Evolutionary conservation across 2,888 invertebrate genomes (phyloP), one percentile per base, ranked within the genome.

Genomic region (Callyntrura sp.): DNA sequence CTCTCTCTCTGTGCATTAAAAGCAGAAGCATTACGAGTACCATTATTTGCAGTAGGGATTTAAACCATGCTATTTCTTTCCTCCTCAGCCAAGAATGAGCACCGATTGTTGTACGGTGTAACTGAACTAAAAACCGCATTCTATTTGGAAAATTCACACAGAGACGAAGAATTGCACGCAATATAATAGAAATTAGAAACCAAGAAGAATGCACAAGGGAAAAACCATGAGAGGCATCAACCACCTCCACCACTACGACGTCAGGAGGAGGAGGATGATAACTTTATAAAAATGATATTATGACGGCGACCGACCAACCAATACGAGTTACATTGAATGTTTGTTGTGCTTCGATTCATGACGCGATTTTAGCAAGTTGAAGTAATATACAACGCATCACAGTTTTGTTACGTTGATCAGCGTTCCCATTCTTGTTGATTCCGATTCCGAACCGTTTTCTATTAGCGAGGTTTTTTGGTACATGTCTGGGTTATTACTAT

Each of bases 111-210:
- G n/a, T 0, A 68, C 14, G 20, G 23, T 23, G 57, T 87, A 82
- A 87, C 88, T 88, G 88, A 88, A 88, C 88, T 88, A 83, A 83
- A 88, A 88, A 82, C 88, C 88, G 88, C 88, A 88, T 82, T 88
- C 17, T 83, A 43, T 83, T 73, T 83, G 45, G 35, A 83, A 88
- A 88, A 83, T 88, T 87, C 83, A 82, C 83, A 83, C 83, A 88
- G 45, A 48, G 48, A n/a, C 43, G 78, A 73, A 76, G 48, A 73
- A 73, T 73, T 17, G 73, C 73, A 48, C 25, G 73, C 48, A 51
- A n/a, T 1, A 17, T 43, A 70, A 20, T 14, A n/a, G 51, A 20
- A 8, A 12, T 65, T 25, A 68, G 55, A 82, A 81, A 62, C 87
- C 87, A 82, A 81, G 81, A 81, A 45, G 73, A 87, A 87, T 81